Evolutionary conservation across 1,140 invertebrate genomes (phyloP), one percentile per base, ranked within the genome.

Genomic region (Coelopa frigida): DNA sequence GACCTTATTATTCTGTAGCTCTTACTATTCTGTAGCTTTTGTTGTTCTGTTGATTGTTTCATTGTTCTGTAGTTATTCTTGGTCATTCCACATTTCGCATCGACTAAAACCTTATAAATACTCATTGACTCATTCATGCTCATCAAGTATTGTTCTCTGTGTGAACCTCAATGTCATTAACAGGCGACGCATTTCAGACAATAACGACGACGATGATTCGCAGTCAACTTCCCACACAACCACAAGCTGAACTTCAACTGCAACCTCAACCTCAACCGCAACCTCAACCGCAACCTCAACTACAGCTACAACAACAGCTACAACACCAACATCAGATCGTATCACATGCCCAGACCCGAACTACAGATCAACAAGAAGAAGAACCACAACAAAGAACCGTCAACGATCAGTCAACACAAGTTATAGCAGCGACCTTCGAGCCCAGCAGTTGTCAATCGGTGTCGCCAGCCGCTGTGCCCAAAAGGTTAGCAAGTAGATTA

Each of bases 161-260:
- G 20, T 26, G 35, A 44, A 49, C 22, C 18, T 37, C 23, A 49
- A 58, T 59, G 51, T 57, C 57, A 66, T 61, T 66, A 66, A 66
- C 63, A 66, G 63, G 59, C 53, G 63, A 63, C 62, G 62, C 58
- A 61, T 67, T 67, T 67, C 60, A 66, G 63, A 46, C 57, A 63
- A 59, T 66, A 36, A 45, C 18, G 31, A 32, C 17, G 18, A 22
- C 26, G n/a, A 35, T 45, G 29, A n/a, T n/a, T n/a, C n/a, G n/a
- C n/a, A n/a, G n/a, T n/a, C n/a, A n/a, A n/a, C n/a, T n/a, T 26
- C 39, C 32, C 17, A 38, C 12, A 26, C 26, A 26, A 36, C 15
- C 18, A 17, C 17, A 23, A 20, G 7, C 44, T 22, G 8, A 32
- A 44, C 2, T 31, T 7, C 33, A 59, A 54, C 53, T 38, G 32